Evolutionary conservation across 2,113 vertebrate genomes (phyloP).

Genomic region (Sapayoa aenigma): DNA sequence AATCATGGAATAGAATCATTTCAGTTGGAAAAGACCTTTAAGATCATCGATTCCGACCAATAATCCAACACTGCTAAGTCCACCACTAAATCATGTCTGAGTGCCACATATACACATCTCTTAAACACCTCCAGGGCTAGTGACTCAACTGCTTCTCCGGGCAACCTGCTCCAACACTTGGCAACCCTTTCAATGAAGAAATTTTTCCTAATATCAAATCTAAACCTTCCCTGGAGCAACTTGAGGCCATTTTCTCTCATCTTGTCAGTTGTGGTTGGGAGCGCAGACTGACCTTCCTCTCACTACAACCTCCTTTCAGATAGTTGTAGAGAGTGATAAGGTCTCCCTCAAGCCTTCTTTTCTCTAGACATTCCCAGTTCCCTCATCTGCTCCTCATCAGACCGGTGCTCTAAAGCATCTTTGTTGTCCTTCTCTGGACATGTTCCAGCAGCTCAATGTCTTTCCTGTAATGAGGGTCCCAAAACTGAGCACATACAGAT

Average conservation of each 20-base stretch:
- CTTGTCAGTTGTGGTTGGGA: background rate
- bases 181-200: background rate
- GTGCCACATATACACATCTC: fast-evolving
- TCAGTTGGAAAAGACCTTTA: background rate
- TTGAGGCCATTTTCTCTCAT: background rate
- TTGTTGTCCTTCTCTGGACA: background rate
- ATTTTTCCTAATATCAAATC: background rate
- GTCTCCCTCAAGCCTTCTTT: background rate
- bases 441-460: background rate
- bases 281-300: background rate
- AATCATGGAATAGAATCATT: background rate
- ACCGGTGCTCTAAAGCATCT: background rate
- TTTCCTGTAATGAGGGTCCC: background rate
- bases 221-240: background rate
- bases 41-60: background rate
- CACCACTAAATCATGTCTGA: background rate
- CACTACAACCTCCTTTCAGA: background rate
- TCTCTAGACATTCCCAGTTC: background rate
- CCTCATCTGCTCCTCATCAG: background rate
- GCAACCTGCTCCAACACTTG: background rate
- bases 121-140: background rate
- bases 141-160: background rate
- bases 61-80: background rate
- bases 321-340: background rate
- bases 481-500: background rate